A percentile compares a stretch with the other conserved stretches of the same genome.
These are phyloP conservation scores for Columba janthina DNA, from an alignment of 2,113 vertebrate species.

Conservation along the genomic window DNA sequence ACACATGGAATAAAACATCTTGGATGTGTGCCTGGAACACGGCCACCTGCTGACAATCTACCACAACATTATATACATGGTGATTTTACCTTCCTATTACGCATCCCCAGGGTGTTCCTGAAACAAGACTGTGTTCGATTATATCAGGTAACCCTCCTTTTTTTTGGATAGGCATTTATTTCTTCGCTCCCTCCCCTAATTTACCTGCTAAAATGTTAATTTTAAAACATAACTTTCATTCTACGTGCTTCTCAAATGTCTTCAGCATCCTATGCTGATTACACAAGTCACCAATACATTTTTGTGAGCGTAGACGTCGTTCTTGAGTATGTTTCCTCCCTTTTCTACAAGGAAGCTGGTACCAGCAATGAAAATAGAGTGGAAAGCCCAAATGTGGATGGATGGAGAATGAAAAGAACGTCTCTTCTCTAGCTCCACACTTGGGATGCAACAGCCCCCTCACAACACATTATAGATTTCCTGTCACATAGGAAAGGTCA, in stretches of 20 bases:
- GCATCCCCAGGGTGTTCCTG: background rate
- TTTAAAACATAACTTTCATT: background rate
- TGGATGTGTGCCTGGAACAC: background rate
- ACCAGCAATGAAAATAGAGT: background rate
- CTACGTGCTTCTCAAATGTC: background rate
- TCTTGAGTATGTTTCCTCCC: rapidly evolving
- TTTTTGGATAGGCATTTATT: background rate
- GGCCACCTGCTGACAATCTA: slow-evolving; percentile 5
- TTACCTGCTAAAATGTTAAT: background rate
- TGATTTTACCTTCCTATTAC: slow-evolving; percentile 2
- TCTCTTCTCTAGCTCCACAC: background rate
- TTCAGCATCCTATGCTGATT: background rate
- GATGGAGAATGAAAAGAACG: background rate
- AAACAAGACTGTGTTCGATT: background rate
- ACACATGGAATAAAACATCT: background rate
- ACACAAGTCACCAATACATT: rapidly evolving
- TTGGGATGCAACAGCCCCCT: rapidly evolving
- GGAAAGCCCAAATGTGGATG: background rate
- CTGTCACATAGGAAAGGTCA: background rate
- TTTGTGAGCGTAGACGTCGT: background rate
- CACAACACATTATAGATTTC: background rate
- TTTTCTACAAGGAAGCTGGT: background rate
- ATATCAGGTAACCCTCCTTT: background rate
- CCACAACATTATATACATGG: background rate
- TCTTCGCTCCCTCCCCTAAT: background rate